A percentile compares a stretch with the other conserved stretches of the same genome.
phyloP scores from a whole-genome alignment of 2,113 vertebrate genomes.

The Herpailurus yagouaroundi region DNA sequence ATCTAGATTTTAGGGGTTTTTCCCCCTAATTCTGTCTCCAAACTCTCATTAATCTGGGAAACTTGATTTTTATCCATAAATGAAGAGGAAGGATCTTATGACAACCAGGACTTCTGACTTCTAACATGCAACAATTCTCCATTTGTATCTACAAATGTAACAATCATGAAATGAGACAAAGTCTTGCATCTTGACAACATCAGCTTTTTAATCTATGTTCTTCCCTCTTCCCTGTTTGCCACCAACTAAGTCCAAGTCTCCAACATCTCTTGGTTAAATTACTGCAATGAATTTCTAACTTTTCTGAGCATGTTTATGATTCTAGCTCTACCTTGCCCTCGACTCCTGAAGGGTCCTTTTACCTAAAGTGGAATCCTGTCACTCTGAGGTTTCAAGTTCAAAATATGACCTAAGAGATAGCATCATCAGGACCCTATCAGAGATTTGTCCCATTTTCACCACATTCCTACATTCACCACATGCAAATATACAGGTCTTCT shows the following conservation, averaged over 20 bases:
- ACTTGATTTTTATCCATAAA: neutral
- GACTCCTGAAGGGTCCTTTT: neutral
- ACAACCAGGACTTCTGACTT: neutral
- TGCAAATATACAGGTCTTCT: neutral
- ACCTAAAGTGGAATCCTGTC: neutral
- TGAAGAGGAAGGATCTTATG: neutral
- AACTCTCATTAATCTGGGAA: neutral
- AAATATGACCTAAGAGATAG: neutral
- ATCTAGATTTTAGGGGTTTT: neutral
- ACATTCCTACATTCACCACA: neutral
- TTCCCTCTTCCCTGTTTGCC: neutral
- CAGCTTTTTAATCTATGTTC: neutral
- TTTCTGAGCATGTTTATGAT: neutral
- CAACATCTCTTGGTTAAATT: neutral
- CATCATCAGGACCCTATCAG: neutral
- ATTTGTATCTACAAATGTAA: neutral
- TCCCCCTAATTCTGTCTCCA: neutral
- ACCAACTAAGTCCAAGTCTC: neutral
- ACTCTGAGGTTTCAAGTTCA: neutral
- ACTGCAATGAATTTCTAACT: neutral
- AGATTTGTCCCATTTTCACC: neutral
- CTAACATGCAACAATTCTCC: neutral
- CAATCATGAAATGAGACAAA: neutral
- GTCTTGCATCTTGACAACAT: neutral
- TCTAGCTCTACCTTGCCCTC: neutral